phyloP scores from a whole-genome alignment of 1,140 invertebrate genomes.

The Odontomachus brunneus region DNA sequence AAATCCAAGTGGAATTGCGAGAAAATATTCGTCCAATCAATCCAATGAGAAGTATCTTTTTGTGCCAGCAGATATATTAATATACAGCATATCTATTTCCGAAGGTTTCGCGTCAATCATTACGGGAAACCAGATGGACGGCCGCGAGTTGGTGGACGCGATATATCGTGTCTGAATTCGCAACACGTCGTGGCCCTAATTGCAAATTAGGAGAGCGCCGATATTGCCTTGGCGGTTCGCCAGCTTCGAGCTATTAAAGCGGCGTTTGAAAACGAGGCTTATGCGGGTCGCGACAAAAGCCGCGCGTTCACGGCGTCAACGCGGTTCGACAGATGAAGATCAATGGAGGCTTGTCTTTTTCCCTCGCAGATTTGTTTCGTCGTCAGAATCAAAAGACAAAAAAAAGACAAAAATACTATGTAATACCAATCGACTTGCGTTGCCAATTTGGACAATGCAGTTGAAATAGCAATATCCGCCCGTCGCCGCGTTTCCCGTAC shows the following conservation, averaged over 20 bases:
- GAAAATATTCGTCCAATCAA: background rate
- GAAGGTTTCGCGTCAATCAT: background rate
- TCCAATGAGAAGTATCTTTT: background rate
- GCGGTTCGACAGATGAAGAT: background rate
- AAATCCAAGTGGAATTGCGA: background rate
- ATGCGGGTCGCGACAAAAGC: slow-evolving; percentile 14
- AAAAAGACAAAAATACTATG: background rate
- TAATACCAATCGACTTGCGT: slow-evolving; percentile 1
- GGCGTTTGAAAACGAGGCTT: background rate
- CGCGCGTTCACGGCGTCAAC: too few relatives aligned
- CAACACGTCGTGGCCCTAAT: slow-evolving; percentile 68
- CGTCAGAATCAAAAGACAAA: background rate
- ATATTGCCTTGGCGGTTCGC: slow-evolving; percentile 65
- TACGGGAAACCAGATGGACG: background rate
- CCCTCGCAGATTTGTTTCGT: background rate
- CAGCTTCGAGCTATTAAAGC: slow-evolving; percentile 42
- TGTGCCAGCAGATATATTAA: background rate
- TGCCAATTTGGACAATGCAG: slow-evolving; percentile 21
- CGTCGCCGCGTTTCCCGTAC: background rate
- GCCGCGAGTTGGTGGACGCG: slow-evolving; percentile 9
- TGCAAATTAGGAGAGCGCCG: slow-evolving; percentile 68
- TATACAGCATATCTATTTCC: background rate
- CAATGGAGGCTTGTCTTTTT: background rate
- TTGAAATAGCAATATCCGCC: background rate
- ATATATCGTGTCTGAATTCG: slow-evolving; percentile 53